Base-by-base conservation (phyloP, 2,113 vertebrate species). In the Sisor rabdophorus region DNA sequence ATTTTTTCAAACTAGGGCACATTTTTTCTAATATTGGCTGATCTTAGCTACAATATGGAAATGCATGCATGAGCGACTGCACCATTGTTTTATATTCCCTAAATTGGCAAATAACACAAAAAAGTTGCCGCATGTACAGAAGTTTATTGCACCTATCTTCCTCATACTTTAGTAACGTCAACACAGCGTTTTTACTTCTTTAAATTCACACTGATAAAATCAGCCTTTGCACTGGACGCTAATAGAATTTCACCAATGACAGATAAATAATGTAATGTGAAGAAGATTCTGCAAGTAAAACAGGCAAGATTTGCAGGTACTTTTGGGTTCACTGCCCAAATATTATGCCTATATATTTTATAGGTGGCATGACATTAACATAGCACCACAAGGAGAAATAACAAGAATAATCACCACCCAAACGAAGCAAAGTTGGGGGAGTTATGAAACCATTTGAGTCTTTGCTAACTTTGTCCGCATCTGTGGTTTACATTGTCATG, bases 111-210 rank as follows among this genome's bases (percentile, higher is more conserved):
- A 81, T 82, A 85, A 75, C 70, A 71, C 55, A 79, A 75, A 71
- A 36, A 82, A 78, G 87, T 84, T 83, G 84, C 83, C 86, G 85
- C 83, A 73, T 30, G 70, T 55, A 56, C 85, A 84, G 78, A 82
- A 36, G 77, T n/a, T n/a, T 84, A 82, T 83, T 82, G 53, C 28
- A 83, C 81, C 83, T 82, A 77, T 61, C 54, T 79, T 81, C 79
- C 83, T 85, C 63, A 80, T 88, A 86, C 75, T 71, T 83, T 76
- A 68, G 64, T 78, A 81, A 78, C 79, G 79, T 81, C 76, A 72
- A 9, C 65, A 71, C 63, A 3, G 50, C 36, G 44, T 16, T 32
- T 72, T 48, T 36, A 36, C 22, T 67, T 74, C 52, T 52, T 24
- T 74, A 48, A 82, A 54, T 19, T 79, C 26, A 73, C 71, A 56